A percentile compares a stretch with the other conserved stretches of the same genome.
phyloP scores from a whole-genome alignment of 2,888 invertebrate genomes.

The Agrochola lota region DNA sequence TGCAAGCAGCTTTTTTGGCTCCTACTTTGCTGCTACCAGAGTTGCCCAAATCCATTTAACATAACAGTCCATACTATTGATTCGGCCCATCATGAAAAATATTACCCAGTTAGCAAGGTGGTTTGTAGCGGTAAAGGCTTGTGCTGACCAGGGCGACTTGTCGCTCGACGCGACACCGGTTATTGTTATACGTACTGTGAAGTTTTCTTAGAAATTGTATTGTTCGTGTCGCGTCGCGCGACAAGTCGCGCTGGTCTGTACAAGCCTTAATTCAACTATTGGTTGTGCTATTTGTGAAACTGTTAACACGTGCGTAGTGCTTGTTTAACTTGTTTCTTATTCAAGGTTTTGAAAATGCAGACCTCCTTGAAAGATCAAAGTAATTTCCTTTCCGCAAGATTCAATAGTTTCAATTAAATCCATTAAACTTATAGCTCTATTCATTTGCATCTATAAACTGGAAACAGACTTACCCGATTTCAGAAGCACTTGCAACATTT shows the following conservation, averaged over 20 bases:
- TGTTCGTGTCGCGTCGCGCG: too few species aligned
- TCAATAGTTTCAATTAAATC: conserved; percentile 30
- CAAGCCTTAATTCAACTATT: too few species aligned
- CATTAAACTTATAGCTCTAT: neutral
- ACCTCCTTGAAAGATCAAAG: conserved; percentile 55
- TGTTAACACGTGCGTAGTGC: conserved; percentile 52
- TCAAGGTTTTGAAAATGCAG: conserved; percentile 59
- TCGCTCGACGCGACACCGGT: too few species aligned
- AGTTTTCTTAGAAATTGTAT: too few species aligned
- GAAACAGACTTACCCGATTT: neutral
- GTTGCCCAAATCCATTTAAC: neutral
- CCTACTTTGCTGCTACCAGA: neutral
- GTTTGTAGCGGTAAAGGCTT: neutral
- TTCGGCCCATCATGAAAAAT: neutral
- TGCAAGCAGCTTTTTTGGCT: neutral
- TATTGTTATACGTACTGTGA: too few species aligned
- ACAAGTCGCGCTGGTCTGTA: too few species aligned
- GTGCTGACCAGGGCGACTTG: too few species aligned
- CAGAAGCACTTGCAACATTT: conserved; percentile 10
- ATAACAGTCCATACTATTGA: neutral
- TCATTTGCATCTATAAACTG: neutral
- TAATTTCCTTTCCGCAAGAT: conserved; percentile 54
- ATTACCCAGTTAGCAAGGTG: neutral
- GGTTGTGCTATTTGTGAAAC: conserved; percentile 20
- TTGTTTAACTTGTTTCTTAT: conserved; percentile 46